phyloP scores from a whole-genome alignment of 2,888 invertebrate genomes.

The Epinotia ramella region DNA sequence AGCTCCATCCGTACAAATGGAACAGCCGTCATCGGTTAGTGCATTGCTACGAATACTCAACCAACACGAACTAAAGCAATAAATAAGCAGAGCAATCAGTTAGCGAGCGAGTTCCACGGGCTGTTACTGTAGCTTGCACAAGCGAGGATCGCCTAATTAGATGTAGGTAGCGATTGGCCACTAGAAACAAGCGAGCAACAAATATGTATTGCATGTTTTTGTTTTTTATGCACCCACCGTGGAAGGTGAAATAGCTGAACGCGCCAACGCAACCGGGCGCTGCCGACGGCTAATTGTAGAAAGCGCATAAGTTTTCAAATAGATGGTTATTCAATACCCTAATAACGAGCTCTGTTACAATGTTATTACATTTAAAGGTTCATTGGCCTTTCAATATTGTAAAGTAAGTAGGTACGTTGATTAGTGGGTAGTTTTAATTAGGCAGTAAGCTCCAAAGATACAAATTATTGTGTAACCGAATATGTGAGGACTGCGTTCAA shows the following conservation, averaged over 20 bases:
- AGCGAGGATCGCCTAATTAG: constrained; percentile 67
- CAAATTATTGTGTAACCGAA: background rate
- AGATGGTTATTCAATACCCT: constrained; percentile 40
- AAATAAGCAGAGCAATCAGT: constrained; percentile 57
- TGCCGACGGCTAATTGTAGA: constrained; percentile 41
- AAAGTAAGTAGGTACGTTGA: background rate
- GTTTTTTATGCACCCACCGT: constrained; percentile 46
- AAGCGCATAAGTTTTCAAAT: constrained; percentile 44
- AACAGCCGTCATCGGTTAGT: constrained; percentile 45
- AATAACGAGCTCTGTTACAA: constrained; percentile 29
- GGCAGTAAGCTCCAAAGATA: background rate
- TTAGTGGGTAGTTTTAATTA: background rate
- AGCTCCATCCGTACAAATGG: constrained; percentile 27
- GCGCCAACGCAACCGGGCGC: constrained; percentile 48
- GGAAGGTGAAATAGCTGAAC: constrained; percentile 46
- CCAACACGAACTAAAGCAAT: constrained; percentile 51
- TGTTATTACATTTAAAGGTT: constrained; percentile 19
- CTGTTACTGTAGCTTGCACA: constrained; percentile 59
- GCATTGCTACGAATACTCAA: constrained; percentile 48
- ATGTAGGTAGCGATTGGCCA: constrained; percentile 66
- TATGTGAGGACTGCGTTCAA: background rate
- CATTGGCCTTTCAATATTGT: constrained; percentile 10
- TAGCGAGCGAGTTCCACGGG: constrained; percentile 52
- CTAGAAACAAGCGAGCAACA: constrained; percentile 52
- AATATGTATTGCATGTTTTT: constrained; percentile 56